Conservation (phyloP, 2,797 vertebrate species). For the Sylvia borin region DNA sequence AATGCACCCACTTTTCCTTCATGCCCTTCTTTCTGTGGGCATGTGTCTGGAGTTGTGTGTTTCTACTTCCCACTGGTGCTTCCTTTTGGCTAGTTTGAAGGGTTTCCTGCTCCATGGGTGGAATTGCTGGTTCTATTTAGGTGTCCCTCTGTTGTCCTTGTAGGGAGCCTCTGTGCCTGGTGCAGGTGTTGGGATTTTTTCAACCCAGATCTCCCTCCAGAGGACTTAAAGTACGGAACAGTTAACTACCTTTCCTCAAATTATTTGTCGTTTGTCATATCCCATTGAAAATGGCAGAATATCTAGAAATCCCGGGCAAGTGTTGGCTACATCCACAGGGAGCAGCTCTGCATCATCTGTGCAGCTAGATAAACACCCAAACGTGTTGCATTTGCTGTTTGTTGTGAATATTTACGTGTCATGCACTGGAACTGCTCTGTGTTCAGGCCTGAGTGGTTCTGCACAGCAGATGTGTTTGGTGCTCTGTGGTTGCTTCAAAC, state of each 20-base stretch:
- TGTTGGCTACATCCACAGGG: background rate
- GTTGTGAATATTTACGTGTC: background rate
- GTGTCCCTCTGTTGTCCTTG: background rate
- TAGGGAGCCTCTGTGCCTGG: background rate
- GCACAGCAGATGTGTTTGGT: background rate
- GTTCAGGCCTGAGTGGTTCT: background rate
- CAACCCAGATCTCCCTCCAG: background rate
- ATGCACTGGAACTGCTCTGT: background rate
- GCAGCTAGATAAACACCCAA: background rate
- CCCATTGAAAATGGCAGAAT: background rate
- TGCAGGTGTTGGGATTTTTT: background rate
- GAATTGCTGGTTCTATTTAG: background rate
- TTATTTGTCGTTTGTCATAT: background rate
- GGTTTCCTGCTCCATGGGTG: rapidly evolving
- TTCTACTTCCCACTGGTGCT: background rate
- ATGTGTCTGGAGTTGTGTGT: background rate
- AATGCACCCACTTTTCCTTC: background rate
- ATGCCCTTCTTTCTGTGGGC: background rate
- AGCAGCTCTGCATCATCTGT: background rate
- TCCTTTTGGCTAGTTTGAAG: background rate
- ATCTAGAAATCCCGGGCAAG: background rate
- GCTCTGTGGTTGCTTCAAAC: background rate
- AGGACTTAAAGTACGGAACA: background rate
- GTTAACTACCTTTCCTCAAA: background rate
- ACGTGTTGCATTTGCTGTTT: background rate